A percentile compares a stretch with the other conserved stretches of the same genome.
Evolutionary conservation across 2,113 vertebrate genomes (phyloP).

Genomic region (Phrynosoma platyrhinos): DNA sequence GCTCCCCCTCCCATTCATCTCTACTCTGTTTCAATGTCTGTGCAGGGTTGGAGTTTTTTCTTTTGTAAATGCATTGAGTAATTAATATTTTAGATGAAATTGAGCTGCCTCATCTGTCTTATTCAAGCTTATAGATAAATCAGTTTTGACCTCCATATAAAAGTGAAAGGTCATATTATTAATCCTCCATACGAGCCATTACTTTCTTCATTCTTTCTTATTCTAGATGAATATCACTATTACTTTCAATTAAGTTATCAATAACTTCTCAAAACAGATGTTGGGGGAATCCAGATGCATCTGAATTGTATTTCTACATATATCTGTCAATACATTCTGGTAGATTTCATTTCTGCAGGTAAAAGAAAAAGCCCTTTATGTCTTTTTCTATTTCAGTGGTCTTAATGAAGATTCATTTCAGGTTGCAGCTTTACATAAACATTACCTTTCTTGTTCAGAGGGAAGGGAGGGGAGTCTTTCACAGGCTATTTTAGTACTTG

Average conservation of each 20-base stretch:
- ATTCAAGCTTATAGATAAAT: slow-evolving; percentile 44
- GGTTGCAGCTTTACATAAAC: slow-evolving; percentile 37
- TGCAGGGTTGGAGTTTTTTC: slow-evolving; percentile 15
- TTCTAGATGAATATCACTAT: slow-evolving; percentile 50
- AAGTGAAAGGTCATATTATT: slow-evolving; percentile 62
- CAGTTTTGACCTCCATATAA: slow-evolving; percentile 53
- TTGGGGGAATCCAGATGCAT: slow-evolving; percentile 48
- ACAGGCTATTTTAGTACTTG: slow-evolving; percentile 26
- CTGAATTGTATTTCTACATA: slow-evolving; percentile 49
- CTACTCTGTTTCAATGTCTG: background rate
- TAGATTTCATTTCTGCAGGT: slow-evolving; percentile 62
- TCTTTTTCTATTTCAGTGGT: slow-evolving; percentile 61
- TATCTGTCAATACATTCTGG: slow-evolving; percentile 57
- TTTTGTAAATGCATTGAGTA: slow-evolving; percentile 38
- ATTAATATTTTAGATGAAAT: slow-evolving; percentile 58
- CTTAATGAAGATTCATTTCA: slow-evolving; percentile 69
- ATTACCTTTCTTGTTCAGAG: slow-evolving; percentile 45
- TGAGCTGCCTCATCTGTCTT: slow-evolving; percentile 24
- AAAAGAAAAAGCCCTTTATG: slow-evolving; percentile 48
- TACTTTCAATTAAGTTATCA: slow-evolving; percentile 62
- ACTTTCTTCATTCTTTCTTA: slow-evolving; percentile 18
- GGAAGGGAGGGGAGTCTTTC: slow-evolving; percentile 24
- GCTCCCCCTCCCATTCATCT: background rate
- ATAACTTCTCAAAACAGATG: slow-evolving; percentile 71
- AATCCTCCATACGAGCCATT: slow-evolving; percentile 48